Conservation (phyloP, 1,140 invertebrate genomes). For the Zaprionus gabonicus region DNA sequence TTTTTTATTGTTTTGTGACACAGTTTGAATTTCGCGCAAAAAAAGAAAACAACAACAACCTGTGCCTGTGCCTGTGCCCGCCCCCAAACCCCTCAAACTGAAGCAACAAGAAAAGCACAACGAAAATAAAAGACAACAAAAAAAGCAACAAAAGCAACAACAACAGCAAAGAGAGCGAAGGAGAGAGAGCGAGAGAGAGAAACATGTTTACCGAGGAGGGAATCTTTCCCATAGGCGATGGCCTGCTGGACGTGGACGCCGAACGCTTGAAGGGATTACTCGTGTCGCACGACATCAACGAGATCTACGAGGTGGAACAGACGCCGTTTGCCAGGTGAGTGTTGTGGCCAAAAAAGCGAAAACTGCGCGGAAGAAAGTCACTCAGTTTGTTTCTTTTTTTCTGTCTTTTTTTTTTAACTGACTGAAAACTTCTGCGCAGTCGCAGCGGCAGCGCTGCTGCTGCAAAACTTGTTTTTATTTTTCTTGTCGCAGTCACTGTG, state of each 20-base stretch:
- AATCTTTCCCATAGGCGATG: slow-evolving; percentile 86
- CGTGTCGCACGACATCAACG: slow-evolving; percentile 87
- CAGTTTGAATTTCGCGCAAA: slow-evolving; percentile 46
- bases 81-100: slow-evolving; percentile 17
- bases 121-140: slow-evolving; percentile 24
- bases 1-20: slow-evolving; percentile 32
- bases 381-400: slow-evolving; percentile 33
- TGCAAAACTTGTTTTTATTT: slow-evolving; percentile 69
- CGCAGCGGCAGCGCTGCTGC: slow-evolving; percentile 21
- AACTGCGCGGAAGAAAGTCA: slow-evolving; percentile 71
- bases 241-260: slow-evolving; percentile 87
- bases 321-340: slow-evolving; percentile 89
- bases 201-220: slow-evolving; percentile 84
- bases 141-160: slow-evolving; percentile 23
- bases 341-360: slow-evolving; percentile 62
- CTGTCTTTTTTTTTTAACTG: slow-evolving; percentile 50
- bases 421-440: slow-evolving; percentile 73
- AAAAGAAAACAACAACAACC: slow-evolving; percentile 11
- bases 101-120: slow-evolving; percentile 40
- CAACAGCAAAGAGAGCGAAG: not conserved
- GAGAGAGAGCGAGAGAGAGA: slow-evolving; percentile 9
- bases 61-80: slow-evolving; percentile 10
- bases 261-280: slow-evolving; percentile 87
- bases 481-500: slow-evolving; percentile 28
- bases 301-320: slow-evolving; percentile 89